Percentiles rank a stretch among this genome's conserved stretches.
These are phyloP conservation scores for Lemur catta DNA, from an alignment of 2,797 vertebrate species.

Conservation along the genomic window DNA sequence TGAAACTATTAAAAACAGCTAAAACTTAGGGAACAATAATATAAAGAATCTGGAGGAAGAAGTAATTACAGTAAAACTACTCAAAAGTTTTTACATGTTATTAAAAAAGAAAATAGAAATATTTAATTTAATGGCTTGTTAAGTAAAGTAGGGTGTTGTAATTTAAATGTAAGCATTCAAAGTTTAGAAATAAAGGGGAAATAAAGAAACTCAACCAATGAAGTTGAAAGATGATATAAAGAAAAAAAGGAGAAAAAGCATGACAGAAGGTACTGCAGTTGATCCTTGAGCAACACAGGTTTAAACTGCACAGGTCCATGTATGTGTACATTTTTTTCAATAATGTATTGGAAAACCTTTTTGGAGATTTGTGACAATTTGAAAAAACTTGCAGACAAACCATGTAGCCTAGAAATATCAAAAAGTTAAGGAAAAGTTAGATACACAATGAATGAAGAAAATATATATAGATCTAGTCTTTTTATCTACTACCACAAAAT, in stretches of 20 bases:
- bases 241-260: background rate
- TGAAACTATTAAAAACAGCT: background rate
- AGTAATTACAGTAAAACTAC: background rate
- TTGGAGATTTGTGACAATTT: too few species aligned
- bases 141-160: background rate
- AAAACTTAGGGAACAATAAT: background rate
- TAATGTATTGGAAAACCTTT: too few species aligned
- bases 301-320: too few species aligned
- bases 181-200: background rate
- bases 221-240: background rate
- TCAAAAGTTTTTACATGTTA: background rate
- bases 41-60: background rate
- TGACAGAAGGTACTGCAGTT: too few species aligned
- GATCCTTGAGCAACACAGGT: too few species aligned
- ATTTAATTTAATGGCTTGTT: background rate
- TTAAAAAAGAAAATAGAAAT: background rate
- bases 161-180: background rate
- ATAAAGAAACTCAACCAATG: background rate
- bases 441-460: too few species aligned
- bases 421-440: too few species aligned
- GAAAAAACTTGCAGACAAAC: too few species aligned
- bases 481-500: background rate
- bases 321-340: too few species aligned
- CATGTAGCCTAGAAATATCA: too few species aligned
- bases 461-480: too few species aligned